Evolutionary conservation across 1,140 invertebrate species (phyloP), one percentile per base, ranked within the genome.

Genomic region (Coptotermes formosanus): DNA sequence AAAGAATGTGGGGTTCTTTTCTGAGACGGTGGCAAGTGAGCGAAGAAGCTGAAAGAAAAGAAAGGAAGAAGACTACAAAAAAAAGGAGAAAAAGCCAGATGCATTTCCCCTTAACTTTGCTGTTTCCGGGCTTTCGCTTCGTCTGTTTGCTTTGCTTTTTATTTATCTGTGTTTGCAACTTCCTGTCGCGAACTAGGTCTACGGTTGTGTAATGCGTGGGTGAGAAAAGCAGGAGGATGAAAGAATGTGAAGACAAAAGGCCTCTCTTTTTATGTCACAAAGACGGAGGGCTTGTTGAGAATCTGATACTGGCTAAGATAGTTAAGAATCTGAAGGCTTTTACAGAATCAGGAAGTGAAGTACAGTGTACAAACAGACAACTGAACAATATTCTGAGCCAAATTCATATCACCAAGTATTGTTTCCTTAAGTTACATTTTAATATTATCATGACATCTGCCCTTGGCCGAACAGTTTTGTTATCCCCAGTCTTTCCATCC

Each of bases 111-210:
- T 75, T 75, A 75, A 75, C 64, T 75, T 75, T 75, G 64, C 64
- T 75, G 64, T 75, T 75, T 75, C 64, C 64, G n/a, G 64, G 6
- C 25, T 75, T 75, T 75, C 64, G 64, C 64, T 30, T 75, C 25
- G 64, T 8, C 25, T 75, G 64, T 75, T 75, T 75, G n/a, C 64
- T 75, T 75, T 75, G 25, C 64, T 16, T 75, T n/a, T 30, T 75
- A 30, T 75, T 75, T 75, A 75, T 75, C 64, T 75, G n/a, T 75
- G 64, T 75, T 75, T 75, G 64, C 30, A 75, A 75, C 64, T 75
- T 75, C n/a, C 64, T 75, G n/a, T n/a, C 7, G 6, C 64, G 8
- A 59, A 59, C 55, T 59, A 59, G 55, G 14, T 19, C 55, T 59
- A 59, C 55, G 8, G 1, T 59, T 14, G 55, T 59, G 21, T 64